A percentile compares a stretch with the other conserved stretches of the same genome.
These are phyloP conservation scores for Tonatia bakeri DNA, from an alignment of 2,113 vertebrate species.

Conservation along the genomic window DNA sequence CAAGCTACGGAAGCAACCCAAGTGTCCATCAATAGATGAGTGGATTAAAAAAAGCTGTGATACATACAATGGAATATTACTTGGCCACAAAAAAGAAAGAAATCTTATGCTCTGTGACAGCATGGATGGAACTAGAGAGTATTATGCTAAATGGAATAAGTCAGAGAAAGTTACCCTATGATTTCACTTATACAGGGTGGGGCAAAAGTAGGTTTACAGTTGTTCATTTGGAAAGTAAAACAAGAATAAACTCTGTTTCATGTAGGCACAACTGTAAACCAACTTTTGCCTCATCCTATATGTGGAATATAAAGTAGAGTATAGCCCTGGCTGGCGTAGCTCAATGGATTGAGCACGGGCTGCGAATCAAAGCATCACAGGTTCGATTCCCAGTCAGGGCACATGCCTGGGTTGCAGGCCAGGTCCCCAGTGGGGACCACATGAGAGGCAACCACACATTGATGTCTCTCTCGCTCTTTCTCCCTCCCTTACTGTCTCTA, in stretches of 20 bases:
- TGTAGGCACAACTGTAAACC: not conserved
- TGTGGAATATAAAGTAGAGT: not conserved
- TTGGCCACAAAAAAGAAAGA: not conserved
- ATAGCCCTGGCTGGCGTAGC: no score
- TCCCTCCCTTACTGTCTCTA: no score
- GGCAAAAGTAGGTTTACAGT: not conserved
- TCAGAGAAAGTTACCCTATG: not conserved
- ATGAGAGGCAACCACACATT: no score
- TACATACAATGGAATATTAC: not conserved
- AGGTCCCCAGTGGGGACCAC: no score
- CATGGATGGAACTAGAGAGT: not conserved
- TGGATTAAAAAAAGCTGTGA: not conserved
- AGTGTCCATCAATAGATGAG: not conserved
- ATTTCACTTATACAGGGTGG: not conserved
- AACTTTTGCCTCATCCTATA: not conserved
- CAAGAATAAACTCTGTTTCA: no score
- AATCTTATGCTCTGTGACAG: not conserved
- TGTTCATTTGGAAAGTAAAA: not conserved
- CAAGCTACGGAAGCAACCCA: not conserved
- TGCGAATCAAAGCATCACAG: no score
- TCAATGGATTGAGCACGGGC: no score
- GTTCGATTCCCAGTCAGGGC: no score
- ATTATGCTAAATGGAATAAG: not conserved
- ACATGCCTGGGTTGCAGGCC: no score
- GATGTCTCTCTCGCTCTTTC: no score